Evolutionary conservation across 1,140 invertebrate genomes (phyloP).

Genomic region (Sipha flava): DNA sequence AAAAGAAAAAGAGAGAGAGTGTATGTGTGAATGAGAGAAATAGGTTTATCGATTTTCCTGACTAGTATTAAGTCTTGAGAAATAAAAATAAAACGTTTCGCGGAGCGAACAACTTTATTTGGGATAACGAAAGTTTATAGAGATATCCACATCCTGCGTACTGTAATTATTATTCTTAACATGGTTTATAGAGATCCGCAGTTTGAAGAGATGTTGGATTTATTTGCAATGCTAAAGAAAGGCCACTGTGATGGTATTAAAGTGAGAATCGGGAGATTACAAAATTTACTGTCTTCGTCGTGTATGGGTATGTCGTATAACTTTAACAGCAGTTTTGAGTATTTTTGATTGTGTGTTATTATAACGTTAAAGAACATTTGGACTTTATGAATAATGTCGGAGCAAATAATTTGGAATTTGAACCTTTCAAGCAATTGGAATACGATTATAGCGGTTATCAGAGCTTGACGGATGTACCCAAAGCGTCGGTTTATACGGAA

Average conservation of each 20-base stretch:
- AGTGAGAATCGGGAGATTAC: conserved; percentile 86
- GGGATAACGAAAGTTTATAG: too few relatives aligned
- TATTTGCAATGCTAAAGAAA: conserved; percentile 94
- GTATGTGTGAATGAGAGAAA: too few relatives aligned
- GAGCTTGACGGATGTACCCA: conserved; percentile 93
- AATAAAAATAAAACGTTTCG: too few relatives aligned
- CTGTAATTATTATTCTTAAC: background rate
- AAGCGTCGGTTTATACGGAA: conserved; percentile 62
- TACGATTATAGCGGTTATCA: conserved; percentile 92
- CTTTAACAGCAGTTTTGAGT: background rate
- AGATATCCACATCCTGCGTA: too few relatives aligned
- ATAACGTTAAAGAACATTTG: conserved; percentile 66
- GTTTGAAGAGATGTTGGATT: conserved; percentile 92
- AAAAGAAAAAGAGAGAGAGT: too few relatives aligned
- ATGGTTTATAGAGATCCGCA: conserved; percentile 69
- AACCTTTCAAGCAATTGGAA: conserved; percentile 77
- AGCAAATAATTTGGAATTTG: conserved; percentile 60
- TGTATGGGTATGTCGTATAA: conserved; percentile 61
- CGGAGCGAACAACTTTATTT: too few relatives aligned
- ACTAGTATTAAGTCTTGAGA: too few relatives aligned
- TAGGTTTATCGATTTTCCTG: too few relatives aligned
- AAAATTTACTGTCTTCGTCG: conserved; percentile 90
- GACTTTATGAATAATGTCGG: conserved; percentile 81
- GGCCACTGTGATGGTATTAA: conserved; percentile 91
- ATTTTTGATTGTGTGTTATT: conserved; percentile 25